A percentile compares a stretch with the other conserved stretches of the same genome.
phyloP scores from a whole-genome alignment of 2,888 invertebrate species.

The Drosophila formosana region DNA sequence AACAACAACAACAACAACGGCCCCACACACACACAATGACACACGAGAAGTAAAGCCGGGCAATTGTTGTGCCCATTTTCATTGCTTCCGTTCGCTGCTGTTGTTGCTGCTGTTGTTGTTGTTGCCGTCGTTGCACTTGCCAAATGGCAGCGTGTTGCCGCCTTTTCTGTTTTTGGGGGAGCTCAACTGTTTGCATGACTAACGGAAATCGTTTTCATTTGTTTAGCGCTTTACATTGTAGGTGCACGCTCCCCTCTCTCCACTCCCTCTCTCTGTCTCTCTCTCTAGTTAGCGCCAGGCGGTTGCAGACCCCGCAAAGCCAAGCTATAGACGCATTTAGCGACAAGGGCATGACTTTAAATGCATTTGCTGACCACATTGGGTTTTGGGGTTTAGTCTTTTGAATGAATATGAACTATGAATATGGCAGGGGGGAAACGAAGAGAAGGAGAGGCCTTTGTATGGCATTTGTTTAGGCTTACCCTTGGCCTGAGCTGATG shows the following conservation, averaged over 20 bases:
- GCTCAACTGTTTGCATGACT: slow-evolving; percentile 72
- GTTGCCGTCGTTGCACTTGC: slow-evolving; percentile 58
- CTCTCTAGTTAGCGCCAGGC: slow-evolving; percentile 27
- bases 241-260: slow-evolving; percentile 9
- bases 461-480: slow-evolving; percentile 25
- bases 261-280: not conserved
- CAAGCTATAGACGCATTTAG: slow-evolving; percentile 51
- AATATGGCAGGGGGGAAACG: slow-evolving; percentile 18
- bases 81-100: slow-evolving; percentile 69
- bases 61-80: slow-evolving; percentile 69
- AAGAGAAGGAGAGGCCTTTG: slow-evolving; percentile 19
- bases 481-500: slow-evolving; percentile 37
- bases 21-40: slow-evolving; percentile 17
- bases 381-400: slow-evolving; percentile 27
- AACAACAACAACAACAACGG: slow-evolving; percentile 27
- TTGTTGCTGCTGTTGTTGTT: slow-evolving; percentile 33
- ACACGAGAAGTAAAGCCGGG: slow-evolving; percentile 19
- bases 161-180: slow-evolving; percentile 31
- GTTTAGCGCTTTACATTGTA: slow-evolving; percentile 63
- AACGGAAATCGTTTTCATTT: slow-evolving; percentile 78
- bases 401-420: slow-evolving; percentile 38
- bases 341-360: slow-evolving; percentile 68
- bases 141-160: slow-evolving; percentile 53
- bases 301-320: slow-evolving; percentile 44
- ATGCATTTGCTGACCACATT: slow-evolving; percentile 62